Percentiles rank a stretch among this genome's conserved stretches.
Conservation (phyloP, 1,140 invertebrate species). For the Anastrepha ludens region DNA sequence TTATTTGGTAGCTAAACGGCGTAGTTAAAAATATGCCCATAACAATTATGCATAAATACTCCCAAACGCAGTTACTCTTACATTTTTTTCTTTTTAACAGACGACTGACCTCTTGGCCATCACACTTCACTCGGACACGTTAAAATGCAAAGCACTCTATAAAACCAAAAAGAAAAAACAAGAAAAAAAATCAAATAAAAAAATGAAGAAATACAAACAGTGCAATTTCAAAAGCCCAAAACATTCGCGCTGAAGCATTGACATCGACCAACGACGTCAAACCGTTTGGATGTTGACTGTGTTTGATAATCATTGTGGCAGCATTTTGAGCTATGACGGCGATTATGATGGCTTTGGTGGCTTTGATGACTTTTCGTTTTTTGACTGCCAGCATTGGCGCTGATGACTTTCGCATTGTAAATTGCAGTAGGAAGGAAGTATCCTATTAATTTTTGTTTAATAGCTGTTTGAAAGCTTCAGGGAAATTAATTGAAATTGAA, state of each 20-base stretch:
- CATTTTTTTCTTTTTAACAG: not conserved
- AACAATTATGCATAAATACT: not conserved
- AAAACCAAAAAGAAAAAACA: not conserved
- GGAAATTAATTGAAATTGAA: not conserved
- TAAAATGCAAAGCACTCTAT: not conserved
- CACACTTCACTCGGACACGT: not conserved
- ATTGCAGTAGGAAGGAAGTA: conserved; percentile 22
- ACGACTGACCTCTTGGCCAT: not conserved
- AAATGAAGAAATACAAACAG: not conserved
- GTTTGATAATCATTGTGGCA: not conserved
- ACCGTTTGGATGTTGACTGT: not conserved
- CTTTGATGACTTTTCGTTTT: conserved; percentile 26
- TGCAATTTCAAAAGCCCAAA: not conserved
- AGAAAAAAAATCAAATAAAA: not conserved
- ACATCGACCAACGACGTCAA: not conserved
- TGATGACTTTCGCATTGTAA: not conserved
- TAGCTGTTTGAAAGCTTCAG: conserved; percentile 13
- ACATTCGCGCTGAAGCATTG: not conserved
- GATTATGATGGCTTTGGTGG: not conserved
- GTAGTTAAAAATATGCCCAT: not conserved
- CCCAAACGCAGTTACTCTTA: too few relatives aligned
- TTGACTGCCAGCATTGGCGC: not conserved
- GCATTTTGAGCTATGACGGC: not conserved
- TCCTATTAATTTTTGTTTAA: conserved; percentile 43
- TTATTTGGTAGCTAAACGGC: not conserved